Percentiles rank a stretch among this genome's conserved stretches.
Evolutionary conservation across 2,888 invertebrate genomes (phyloP).

Genomic region (Epirrhoe alternata): DNA sequence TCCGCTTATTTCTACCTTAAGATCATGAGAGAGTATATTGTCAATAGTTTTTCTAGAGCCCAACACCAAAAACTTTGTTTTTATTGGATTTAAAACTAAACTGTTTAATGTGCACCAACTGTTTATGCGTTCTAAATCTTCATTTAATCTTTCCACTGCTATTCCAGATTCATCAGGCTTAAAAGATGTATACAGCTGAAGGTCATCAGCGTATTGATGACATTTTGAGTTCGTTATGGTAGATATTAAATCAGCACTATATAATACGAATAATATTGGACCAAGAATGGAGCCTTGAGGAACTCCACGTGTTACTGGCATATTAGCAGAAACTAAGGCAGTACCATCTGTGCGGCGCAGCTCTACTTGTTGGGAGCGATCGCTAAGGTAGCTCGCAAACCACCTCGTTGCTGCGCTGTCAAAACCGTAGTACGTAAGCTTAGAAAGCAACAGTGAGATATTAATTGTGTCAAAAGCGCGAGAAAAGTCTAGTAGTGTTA

Average conservation of each 20-base stretch:
- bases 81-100: no score
- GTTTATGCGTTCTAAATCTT: no score
- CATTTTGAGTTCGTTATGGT: slow-evolving; percentile 3
- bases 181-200: no score
- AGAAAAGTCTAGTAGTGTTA: slow-evolving; percentile 38
- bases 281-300: slow-evolving; percentile 12
- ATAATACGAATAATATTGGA: slow-evolving; percentile 4
- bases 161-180: no score
- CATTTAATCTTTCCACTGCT: no score
- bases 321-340: neutral
- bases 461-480: slow-evolving; percentile 10
- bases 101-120: no score
- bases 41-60: no score
- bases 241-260: slow-evolving; percentile 3
- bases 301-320: slow-evolving; percentile 1
- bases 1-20: no score
- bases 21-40: no score
- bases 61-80: no score
- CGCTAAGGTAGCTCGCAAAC: slow-evolving; percentile 3
- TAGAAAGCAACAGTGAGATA: slow-evolving; percentile 6
- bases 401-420: neutral
- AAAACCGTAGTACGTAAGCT: slow-evolving; percentile 4
- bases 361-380: slow-evolving; percentile 8
- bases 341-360: neutral
- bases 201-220: neutral